Conservation (phyloP, 2,797 vertebrate genomes). For the Melanotaenia maccullochi region DNA sequence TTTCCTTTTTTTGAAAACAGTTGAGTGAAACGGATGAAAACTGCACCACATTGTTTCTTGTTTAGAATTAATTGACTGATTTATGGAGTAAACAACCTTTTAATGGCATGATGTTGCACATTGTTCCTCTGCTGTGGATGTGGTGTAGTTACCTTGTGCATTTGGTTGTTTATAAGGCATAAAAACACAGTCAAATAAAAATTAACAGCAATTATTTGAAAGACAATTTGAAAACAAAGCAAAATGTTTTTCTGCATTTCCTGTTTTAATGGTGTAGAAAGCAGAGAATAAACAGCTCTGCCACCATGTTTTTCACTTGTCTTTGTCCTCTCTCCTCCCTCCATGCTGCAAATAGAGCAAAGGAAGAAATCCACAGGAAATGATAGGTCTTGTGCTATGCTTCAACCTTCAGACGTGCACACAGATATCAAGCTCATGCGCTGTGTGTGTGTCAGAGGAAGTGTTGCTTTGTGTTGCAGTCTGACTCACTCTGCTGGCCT, state of each 20-base stretch:
- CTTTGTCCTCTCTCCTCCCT: slow-evolving; percentile 11
- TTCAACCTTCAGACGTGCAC: slow-evolving; percentile 42
- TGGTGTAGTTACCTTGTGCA: too few relatives aligned
- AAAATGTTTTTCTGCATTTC: background rate
- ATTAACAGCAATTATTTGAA: too few relatives aligned
- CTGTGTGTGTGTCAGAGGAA: slow-evolving; percentile 41
- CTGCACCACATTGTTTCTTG: too few relatives aligned
- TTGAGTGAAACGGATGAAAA: too few relatives aligned
- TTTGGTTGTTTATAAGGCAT: too few relatives aligned
- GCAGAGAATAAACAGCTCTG: background rate
- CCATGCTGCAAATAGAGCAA: slow-evolving; percentile 22
- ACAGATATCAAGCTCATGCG: slow-evolving; percentile 13
- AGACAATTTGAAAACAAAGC: too few relatives aligned
- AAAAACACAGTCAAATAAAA: too few relatives aligned
- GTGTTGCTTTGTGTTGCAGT: slow-evolving; percentile 22
- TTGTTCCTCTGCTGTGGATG: too few relatives aligned
- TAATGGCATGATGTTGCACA: too few relatives aligned
- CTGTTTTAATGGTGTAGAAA: background rate
- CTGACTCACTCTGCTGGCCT: slow-evolving; percentile 35
- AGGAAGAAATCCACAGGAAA: slow-evolving; percentile 50
- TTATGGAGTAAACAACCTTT: too few relatives aligned
- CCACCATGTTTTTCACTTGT: slow-evolving; percentile 6
- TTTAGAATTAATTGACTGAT: too few relatives aligned
- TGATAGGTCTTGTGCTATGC: slow-evolving; percentile 34
- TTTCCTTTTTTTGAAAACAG: too few relatives aligned